Evolutionary conservation across 2,888 invertebrate genomes (phyloP), one percentile per base, ranked within the genome.

Genomic region (Leptopilina syphax): DNA sequence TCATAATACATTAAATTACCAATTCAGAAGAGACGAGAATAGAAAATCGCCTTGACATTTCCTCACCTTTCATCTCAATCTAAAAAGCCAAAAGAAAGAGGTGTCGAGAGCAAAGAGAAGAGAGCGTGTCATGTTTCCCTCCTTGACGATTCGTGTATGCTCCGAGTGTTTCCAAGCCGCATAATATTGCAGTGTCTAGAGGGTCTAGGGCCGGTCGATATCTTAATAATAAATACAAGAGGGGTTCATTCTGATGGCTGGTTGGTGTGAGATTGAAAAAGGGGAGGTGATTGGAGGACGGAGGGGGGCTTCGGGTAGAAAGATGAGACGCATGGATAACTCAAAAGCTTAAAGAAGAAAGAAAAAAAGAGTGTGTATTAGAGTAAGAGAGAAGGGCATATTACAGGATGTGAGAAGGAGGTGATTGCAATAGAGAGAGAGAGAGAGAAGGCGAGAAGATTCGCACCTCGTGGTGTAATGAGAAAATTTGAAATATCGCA

Each of bases 401-500:
- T 79, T 78, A 79, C 79, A 78, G 77, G 9, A 50, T 50, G 1
- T 10, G 79, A 82, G 83, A 78, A 77, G 77, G 66, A 77, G 78
- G 57, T 73, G 73, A 73, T 73, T 73, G 73, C 54, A 34, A 57
- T 73, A 57, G 73, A 81, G 34, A 34, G 34, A 34, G 34, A 34
- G 34, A 34, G 34, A 34, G 44, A 44, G 80, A 68, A 76, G 73
- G 79, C 67, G 82, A 83, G 76, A 90, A 91, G 88, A 91, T 91
- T 91, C 91, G 90, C 91, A 90, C 91, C 91, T 91, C 90, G 86
- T 85, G 88, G 88, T 89, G 88, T 91, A 91, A 91, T 91, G 91
- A 91, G 91, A 92, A 92, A 91, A 91, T 91, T 92, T 92, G 91
- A 91, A 92, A 92, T 92, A 91, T 91, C 90, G 90, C 91, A 88